phyloP scores from a whole-genome alignment of 1,140 invertebrate genomes.

The Trialeurodes vaporariorum region DNA sequence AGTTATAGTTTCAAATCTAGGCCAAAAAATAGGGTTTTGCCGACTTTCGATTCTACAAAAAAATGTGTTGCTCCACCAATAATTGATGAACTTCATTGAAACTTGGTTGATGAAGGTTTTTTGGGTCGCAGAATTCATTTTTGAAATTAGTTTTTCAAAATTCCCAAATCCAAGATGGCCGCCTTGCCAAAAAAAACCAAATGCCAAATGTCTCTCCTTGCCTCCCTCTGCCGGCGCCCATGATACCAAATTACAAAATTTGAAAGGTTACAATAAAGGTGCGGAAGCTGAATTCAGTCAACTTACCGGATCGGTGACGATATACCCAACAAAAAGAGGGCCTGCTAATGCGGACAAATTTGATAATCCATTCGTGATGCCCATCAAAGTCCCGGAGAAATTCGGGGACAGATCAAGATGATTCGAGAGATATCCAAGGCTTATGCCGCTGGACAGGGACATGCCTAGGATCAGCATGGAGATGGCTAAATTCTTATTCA shows the following conservation, averaged over 20 bases:
- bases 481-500: constrained; percentile 28
- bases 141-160: no score
- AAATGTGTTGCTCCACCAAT: no score
- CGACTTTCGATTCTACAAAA: no score
- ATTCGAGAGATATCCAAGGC: constrained; percentile 44
- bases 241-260: background rate
- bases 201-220: no score
- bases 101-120: no score
- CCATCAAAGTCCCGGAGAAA: constrained; percentile 35
- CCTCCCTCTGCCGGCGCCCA: no score
- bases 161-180: no score
- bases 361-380: constrained; percentile 43
- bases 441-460: constrained; percentile 44
- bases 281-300: background rate
- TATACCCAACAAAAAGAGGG: constrained; percentile 60
- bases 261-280: background rate
- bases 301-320: constrained; percentile 55
- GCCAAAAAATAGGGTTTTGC: no score
- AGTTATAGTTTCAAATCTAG: no score
- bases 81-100: no score
- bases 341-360: constrained; percentile 79
- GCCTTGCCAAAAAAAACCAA: no score
- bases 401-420: constrained; percentile 48
- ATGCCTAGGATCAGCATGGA: constrained; percentile 41
- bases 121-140: no score